Conservation (phyloP, 2,113 vertebrate species). For the Oryzias javanicus region DNA sequence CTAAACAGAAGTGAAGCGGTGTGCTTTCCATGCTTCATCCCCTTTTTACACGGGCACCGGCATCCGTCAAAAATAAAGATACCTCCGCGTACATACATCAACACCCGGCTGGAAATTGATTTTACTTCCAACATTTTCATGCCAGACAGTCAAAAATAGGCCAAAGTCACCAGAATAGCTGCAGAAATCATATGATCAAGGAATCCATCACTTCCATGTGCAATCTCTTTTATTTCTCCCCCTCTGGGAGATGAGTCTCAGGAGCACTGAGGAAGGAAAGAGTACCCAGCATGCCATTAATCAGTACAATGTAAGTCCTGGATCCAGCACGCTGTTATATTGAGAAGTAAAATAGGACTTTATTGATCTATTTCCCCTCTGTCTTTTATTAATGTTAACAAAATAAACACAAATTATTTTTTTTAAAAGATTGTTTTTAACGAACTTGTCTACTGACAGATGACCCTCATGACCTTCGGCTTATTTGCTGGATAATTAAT, state of each 20-base stretch:
- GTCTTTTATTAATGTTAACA: too few relatives aligned
- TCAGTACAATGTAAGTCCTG: background rate
- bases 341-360: background rate
- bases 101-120: constrained; percentile 1
- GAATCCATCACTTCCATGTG: constrained; percentile 2
- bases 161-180: background rate
- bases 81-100: constrained; percentile 15
- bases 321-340: background rate
- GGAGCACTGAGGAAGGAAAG: background rate
- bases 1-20: constrained; percentile 6
- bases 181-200: background rate
- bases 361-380: too few relatives aligned
- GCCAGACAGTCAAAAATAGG: background rate
- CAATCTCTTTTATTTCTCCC: background rate
- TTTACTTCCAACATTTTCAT: background rate
- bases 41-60: constrained; percentile 11
- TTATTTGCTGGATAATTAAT: too few relatives aligned
- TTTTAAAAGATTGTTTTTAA: too few relatives aligned
- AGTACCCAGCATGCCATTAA: background rate
- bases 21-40: constrained; percentile 18
- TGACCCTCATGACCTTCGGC: too few relatives aligned
- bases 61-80: constrained; percentile 17
- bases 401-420: too few relatives aligned
- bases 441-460: too few relatives aligned
- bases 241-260: background rate